Base-by-base conservation (phyloP, 2,797 vertebrate species). In the Gymnoscopelus microlampas region DNA sequence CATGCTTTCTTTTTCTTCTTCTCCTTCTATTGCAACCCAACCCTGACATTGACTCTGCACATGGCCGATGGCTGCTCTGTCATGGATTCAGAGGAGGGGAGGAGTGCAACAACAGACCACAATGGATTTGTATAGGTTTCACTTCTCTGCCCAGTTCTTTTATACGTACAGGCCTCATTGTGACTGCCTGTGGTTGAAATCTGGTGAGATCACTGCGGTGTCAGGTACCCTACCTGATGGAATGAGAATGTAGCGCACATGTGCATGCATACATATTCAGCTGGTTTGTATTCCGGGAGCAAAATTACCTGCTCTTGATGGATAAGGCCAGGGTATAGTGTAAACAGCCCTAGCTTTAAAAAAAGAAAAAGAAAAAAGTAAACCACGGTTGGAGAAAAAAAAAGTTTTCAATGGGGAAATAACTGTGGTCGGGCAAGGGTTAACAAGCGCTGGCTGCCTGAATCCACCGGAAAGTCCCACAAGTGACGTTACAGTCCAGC, bases 391-490 rank as follows among this genome's bases (percentile, higher is more conserved):
- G 39, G 39, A 44, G 39, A 44, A 14, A 19, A 4, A 64, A 7
- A 23, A 24, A 6, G 13, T 8, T 63, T 44, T 53, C 55, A 53
- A 7, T 39, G 57, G 59, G 19, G 47, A 71, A 66, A 76, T 59
- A 60, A 24, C 47, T 75, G 76, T 26, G 70, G 81, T 57, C 1
- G 53, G 72, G 70, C 86, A 91, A 78, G 83, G 83, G 90, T 93
- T 93, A 91, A 92, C 65, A 75, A 77, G 63, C 59, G n/a, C 32
- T 54, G 60, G 63, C 74, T 69, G 79, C 63, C 65, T 83, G 71
- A 76, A 77, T 82, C 73, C 91, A 91, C 93, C 89, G 95, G 95
- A 96, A 97, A 97, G 94, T 95, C 94, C 95, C 94, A 71, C 85
- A 89, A 93, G 92, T 95, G 94, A 95, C 90, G 92, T 94, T 93